These are phyloP conservation scores for Epinotia bilunana DNA, from an alignment of 2,888 invertebrate genomes.

Conservation along the genomic window DNA sequence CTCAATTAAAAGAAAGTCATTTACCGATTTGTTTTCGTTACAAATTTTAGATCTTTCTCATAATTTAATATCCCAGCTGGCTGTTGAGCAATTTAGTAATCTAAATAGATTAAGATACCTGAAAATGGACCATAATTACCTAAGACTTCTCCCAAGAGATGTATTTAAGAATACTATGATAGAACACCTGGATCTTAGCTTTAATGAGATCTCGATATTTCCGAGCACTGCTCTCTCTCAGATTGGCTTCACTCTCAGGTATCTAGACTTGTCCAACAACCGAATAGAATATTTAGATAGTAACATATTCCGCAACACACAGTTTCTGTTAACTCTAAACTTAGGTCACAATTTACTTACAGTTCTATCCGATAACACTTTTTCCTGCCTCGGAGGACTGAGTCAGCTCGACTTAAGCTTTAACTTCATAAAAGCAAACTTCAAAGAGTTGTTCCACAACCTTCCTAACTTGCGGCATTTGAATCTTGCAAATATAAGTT, in stretches of 20 bases:
- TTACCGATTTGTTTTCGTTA: conserved; percentile 89
- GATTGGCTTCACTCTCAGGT: conserved; percentile 90
- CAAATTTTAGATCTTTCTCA: conserved; percentile 92
- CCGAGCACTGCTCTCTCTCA: conserved; percentile 91
- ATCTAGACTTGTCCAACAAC: conserved; percentile 91
- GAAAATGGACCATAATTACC: conserved; percentile 88
- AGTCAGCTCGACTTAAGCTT: conserved; percentile 92
- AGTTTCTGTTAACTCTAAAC: conserved; percentile 90
- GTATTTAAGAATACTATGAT: conserved; percentile 91
- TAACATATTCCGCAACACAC: conserved; percentile 93
- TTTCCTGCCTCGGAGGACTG: conserved; percentile 91
- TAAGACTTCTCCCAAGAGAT: conserved; percentile 90
- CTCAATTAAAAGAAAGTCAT: conserved; percentile 89
- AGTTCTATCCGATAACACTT: conserved; percentile 94
- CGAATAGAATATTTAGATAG: conserved; percentile 94
- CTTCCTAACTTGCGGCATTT: conserved; percentile 91
- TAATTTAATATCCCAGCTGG: conserved; percentile 90
- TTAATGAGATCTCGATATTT: conserved; percentile 91
- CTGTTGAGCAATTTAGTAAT: conserved; percentile 92
- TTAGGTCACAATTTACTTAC: conserved; percentile 92
- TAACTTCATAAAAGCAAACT: conserved; percentile 92
- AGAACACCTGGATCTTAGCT: conserved; percentile 91
- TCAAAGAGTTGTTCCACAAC: conserved; percentile 94
- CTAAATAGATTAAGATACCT: conserved; percentile 89
- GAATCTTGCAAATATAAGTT: conserved; percentile 90